Percentiles rank a stretch among this genome's conserved stretches.
Evolutionary conservation across 2,797 vertebrate genomes (phyloP).

Genomic region (Pyrocephalus nanus): DNA sequence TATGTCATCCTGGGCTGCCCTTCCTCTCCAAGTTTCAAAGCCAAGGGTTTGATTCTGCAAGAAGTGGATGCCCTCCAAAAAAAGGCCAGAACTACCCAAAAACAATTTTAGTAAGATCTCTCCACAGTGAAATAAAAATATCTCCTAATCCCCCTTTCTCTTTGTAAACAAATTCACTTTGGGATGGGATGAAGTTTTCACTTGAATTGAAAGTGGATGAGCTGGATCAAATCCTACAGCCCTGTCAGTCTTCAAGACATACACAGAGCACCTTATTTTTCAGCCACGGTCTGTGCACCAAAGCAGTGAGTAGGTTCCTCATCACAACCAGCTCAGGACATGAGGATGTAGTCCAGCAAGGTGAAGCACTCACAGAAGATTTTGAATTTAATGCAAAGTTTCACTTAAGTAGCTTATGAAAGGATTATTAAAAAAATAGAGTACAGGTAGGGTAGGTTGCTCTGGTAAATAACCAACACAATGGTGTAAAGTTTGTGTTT

Average conservation of each 20-base stretch:
- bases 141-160: background rate
- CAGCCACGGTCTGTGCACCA: background rate
- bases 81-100: background rate
- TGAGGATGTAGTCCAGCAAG: background rate
- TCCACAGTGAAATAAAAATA: background rate
- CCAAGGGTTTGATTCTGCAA: background rate
- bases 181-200: background rate
- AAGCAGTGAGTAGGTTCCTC: background rate
- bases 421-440: background rate
- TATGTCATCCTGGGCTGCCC: background rate
- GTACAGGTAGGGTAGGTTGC: too few relatives aligned
- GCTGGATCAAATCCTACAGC: background rate
- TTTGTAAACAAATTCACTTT: background rate
- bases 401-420: background rate
- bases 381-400: background rate
- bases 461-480: background rate
- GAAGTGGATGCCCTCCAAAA: background rate
- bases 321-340: background rate
- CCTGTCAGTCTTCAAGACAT: background rate
- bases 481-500: background rate
- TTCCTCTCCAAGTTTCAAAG: background rate
- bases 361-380: background rate
- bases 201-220: background rate
- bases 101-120: background rate
- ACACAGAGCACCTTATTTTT: accelerated